These are phyloP conservation scores for Iselma pallidipennis DNA, from an alignment of 2,888 invertebrate species.

Conservation along the genomic window DNA sequence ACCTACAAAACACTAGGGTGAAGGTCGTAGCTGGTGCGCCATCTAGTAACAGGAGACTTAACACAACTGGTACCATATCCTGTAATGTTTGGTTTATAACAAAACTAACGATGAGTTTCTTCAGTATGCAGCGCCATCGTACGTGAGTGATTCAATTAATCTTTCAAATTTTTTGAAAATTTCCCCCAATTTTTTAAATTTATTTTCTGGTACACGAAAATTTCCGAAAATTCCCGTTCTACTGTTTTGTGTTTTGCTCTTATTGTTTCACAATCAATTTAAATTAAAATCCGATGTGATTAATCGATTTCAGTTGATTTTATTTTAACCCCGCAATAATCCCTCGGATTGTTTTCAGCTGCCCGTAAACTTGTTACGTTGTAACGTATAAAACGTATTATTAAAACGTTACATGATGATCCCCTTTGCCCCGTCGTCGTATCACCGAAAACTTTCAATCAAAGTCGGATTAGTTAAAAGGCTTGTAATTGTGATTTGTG, in stretches of 20 bases:
- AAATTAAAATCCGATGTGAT: background rate
- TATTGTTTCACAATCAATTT: background rate
- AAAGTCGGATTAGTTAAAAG: conserved; percentile 27
- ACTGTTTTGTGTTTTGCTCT: background rate
- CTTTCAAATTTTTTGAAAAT: background rate
- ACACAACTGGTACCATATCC: no score
- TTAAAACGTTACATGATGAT: background rate
- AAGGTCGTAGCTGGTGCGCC: no score
- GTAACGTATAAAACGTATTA: no score
- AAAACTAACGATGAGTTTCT: no score
- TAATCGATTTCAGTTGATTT: background rate
- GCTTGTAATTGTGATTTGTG: conserved; percentile 22
- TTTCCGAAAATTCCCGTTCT: no score
- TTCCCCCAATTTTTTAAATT: background rate
- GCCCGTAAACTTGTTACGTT: background rate
- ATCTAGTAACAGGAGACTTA: no score
- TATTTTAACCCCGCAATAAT: background rate
- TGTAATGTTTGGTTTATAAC: no score
- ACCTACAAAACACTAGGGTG: no score
- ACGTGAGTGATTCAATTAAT: background rate
- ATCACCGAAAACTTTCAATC: conserved; percentile 21
- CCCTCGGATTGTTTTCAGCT: background rate
- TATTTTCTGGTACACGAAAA: no score
- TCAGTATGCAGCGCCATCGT: background rate
- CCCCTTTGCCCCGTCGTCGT: no score